A percentile compares a stretch with the other conserved stretches of the same genome.
These are phyloP conservation scores for Coleophora flavipennella DNA, from an alignment of 2,888 invertebrate genomes.

Conservation along the genomic window DNA sequence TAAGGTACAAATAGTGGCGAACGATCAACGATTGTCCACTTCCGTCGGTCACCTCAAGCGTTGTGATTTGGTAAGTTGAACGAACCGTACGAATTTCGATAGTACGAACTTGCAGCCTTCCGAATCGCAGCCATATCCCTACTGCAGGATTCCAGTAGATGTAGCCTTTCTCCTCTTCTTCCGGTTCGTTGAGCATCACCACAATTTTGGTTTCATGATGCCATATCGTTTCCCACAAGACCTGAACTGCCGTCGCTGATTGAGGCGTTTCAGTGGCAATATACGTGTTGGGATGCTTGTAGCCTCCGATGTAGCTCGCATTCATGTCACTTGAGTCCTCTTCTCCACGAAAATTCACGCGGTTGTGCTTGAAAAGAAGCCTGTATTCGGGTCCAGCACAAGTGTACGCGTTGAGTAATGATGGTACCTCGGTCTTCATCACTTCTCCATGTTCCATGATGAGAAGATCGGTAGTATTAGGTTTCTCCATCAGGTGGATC, in stretches of 20 bases:
- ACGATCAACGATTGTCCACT: not conserved
- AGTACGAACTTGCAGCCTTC: not conserved
- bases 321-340: too few species aligned
- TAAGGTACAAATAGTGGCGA: not conserved
- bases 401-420: not conserved
- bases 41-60: not conserved
- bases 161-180: not conserved
- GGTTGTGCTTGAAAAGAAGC: not conserved
- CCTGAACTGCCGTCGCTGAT: not conserved
- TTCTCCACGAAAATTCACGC: too few species aligned
- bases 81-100: not conserved
- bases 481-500: not conserved
- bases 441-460: not conserved
- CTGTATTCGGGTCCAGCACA: not conserved
- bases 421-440: not conserved
- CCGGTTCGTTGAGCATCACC: too few species aligned
- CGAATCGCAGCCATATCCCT: not conserved
- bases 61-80: not conserved
- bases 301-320: not conserved
- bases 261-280: too few species aligned
- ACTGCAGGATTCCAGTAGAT: not conserved
- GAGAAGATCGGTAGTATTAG: not conserved
- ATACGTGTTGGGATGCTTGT: not conserved
- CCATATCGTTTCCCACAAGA: constrained; percentile 1
- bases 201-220: too few species aligned